phyloP scores from a whole-genome alignment of 2,888 invertebrate genomes.

The Euclidia mi region DNA sequence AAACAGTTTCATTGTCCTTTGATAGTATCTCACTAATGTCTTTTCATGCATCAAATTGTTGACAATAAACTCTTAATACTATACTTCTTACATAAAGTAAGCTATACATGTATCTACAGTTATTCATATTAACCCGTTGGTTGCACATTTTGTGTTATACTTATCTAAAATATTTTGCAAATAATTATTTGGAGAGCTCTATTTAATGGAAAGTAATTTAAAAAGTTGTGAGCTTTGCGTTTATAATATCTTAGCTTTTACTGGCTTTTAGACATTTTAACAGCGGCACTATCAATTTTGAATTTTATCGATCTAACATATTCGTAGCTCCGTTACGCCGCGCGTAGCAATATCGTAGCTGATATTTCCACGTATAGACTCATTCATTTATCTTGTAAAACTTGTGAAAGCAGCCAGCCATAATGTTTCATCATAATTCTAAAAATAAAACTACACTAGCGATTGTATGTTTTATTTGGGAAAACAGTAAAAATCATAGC shows the following conservation, averaged over 20 bases:
- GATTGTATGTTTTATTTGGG: conserved; percentile 26
- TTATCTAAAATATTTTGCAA: not conserved
- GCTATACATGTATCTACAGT: conserved; percentile 44
- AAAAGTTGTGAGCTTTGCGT: conserved; percentile 8
- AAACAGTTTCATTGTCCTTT: conserved; percentile 47
- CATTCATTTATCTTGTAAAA: too few relatives aligned
- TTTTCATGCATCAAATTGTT: conserved; percentile 76
- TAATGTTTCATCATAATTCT: not conserved
- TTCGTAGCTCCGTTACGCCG: not conserved
- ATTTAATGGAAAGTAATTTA: conserved; percentile 5
- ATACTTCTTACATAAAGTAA: conserved; percentile 45
- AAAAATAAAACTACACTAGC: conserved; percentile 28
- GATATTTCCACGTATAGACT: too few relatives aligned
- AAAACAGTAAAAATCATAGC: conserved; percentile 18
- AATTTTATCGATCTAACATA: not conserved
- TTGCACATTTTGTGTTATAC: conserved; percentile 2
- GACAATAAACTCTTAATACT: conserved; percentile 52
- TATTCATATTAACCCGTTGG: conserved; percentile 7
- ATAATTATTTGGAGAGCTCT: not conserved
- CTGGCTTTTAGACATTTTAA: conserved; percentile 7
- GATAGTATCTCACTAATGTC: conserved; percentile 83
- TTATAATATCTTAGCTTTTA: conserved; percentile 19
- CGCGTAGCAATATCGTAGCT: conserved; percentile 2
- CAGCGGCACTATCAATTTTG: not conserved
- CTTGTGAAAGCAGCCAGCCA: too few relatives aligned